Base-by-base conservation (phyloP, 2,113 vertebrate genomes). In the Psammodynastes pulverulentus region DNA sequence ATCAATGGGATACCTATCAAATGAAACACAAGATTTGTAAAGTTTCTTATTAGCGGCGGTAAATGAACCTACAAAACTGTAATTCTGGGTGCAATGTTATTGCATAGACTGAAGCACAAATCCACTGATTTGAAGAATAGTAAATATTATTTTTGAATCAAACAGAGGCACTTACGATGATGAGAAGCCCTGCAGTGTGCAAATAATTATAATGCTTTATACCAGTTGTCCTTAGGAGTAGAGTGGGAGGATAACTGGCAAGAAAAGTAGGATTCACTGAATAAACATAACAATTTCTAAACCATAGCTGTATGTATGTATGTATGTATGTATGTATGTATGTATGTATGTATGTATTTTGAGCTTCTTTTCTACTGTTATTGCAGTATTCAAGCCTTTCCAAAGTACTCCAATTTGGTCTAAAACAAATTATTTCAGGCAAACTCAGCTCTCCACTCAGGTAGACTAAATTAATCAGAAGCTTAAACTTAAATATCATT, bases 1-100 rank as follows among this genome's bases (percentile, higher is more conserved):
- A 96, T 96, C 96, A 87, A 54, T 7, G 29, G 91, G 96, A 96
- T 94, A 95, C 93, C 95, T 94, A 96, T 95, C 95, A 94, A 94
- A 97, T 84, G 91, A 87, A 94, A 96, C 94, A 96, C 95, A 93
- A 95, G 94, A 92, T 54, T 91, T 92, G 94, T 67, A 96, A 95
- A 89, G 72, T 96, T 96, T 95, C 94, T 94, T 95, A 19, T 95
- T 95, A 94, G 95, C 93, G 94, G 93, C 93, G 94, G 94, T 8
- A 43, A 95, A 86, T 52, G 88, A 95, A 79, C 95, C 91, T 96
- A 91, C 67, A 94, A 87, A 92, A 94, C 93, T 93, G 89, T 89
- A 39, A 84, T 17, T 0, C 90, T 90, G 91, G 92, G 89, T 72
- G n/a, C 92, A n/a, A 91, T 95, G 94, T 23, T 95, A 86, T 86